These are phyloP conservation scores for Cactoblastis cactorum DNA, from an alignment of 2,888 invertebrate genomes.

Conservation along the genomic window DNA sequence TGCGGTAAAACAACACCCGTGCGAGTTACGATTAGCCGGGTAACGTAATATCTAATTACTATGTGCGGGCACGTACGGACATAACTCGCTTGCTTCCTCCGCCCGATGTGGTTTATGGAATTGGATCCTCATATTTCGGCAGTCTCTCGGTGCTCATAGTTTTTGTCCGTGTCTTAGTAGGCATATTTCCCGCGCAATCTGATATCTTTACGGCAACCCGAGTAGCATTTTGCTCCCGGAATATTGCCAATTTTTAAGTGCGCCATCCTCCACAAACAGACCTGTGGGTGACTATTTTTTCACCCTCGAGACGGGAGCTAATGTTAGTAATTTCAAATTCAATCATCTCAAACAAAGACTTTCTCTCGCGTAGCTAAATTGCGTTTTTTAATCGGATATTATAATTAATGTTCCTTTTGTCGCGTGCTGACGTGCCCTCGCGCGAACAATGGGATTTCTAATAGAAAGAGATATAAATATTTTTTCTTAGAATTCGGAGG, in stretches of 20 bases:
- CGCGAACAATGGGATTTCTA: conserved; percentile 77
- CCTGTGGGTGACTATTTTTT: conserved; percentile 43
- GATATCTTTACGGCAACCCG: conserved; percentile 57
- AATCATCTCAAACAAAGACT: conserved; percentile 77
- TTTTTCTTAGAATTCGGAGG: conserved; percentile 72
- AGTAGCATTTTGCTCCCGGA: conserved; percentile 36
- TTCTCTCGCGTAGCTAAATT: conserved; percentile 73
- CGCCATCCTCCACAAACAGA: conserved; percentile 42
- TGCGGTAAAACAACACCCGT: conserved; percentile 76
- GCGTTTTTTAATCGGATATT: conserved; percentile 80
- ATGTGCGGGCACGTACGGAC: conserved; percentile 74
- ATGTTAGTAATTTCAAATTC: conserved; percentile 74
- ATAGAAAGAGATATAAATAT: conserved; percentile 76
- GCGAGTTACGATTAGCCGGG: conserved; percentile 76
- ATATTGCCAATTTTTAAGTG: conserved; percentile 34
- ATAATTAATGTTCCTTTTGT: conserved; percentile 81
- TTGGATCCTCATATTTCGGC: conserved; percentile 77
- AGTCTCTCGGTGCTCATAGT: conserved; percentile 68
- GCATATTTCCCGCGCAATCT: conserved; percentile 56
- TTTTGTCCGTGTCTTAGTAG: conserved; percentile 58
- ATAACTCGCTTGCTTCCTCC: conserved; percentile 74
- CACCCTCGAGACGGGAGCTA: conserved; percentile 59
- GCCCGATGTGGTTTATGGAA: conserved; percentile 76
- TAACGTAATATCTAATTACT: conserved; percentile 78
- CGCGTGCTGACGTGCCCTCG: conserved; percentile 77